Conservation (phyloP, 2,113 vertebrate genomes). For the Motacilla tschutschensis region DNA sequence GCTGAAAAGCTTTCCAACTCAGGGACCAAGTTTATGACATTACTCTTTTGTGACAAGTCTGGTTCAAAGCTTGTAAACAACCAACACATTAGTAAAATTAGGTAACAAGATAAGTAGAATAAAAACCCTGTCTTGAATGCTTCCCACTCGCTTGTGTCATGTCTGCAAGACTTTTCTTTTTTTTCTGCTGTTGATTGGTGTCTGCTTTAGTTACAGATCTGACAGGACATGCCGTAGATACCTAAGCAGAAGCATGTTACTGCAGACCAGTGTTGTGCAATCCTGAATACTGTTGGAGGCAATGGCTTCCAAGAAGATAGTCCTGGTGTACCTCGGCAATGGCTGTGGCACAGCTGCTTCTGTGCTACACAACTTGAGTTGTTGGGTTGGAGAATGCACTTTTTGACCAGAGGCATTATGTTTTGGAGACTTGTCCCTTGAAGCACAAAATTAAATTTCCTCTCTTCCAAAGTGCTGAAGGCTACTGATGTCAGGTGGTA, state of each 20-base stretch:
- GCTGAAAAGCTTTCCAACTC: slow-evolving; percentile 41
- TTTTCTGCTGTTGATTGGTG: not conserved
- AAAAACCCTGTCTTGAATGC: not conserved
- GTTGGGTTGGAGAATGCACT: not conserved
- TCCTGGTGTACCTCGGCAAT: not conserved
- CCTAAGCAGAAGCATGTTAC: not conserved
- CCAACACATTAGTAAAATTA: slow-evolving; percentile 3
- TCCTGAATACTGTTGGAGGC: not conserved
- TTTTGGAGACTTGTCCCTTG: not conserved
- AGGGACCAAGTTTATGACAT: not conserved
- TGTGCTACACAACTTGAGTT: not conserved
- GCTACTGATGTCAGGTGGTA: not conserved
- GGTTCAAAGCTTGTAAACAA: slow-evolving; percentile 34
- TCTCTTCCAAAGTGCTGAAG: not conserved
- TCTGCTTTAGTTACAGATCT: not conserved
- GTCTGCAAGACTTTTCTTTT: not conserved
- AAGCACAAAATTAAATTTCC: not conserved
- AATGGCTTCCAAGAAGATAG: not conserved
- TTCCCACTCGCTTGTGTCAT: not conserved
- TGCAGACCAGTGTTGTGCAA: not conserved
- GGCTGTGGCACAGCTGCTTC: not conserved
- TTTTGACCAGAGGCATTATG: not conserved
- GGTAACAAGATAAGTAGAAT: not conserved
- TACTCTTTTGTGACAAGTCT: slow-evolving; percentile 18
- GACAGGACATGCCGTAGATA: not conserved